Conservation (phyloP, 2,797 vertebrate genomes). For the Somateria mollissima region DNA sequence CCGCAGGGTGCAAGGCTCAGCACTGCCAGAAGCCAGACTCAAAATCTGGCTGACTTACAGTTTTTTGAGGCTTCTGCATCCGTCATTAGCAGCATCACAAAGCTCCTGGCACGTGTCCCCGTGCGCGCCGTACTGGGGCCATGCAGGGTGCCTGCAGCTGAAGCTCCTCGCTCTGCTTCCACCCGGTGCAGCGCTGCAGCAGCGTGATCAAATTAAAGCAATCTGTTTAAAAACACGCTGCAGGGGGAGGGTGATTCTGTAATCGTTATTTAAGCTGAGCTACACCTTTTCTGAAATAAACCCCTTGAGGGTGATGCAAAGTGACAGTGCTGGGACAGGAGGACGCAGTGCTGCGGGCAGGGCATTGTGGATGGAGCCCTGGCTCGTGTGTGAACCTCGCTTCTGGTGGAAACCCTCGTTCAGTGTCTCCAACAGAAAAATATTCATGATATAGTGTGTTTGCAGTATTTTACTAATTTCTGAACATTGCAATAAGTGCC, state of each 20-base stretch:
- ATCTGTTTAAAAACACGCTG: neutral
- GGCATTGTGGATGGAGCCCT: fast-evolving
- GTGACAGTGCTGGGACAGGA: neutral
- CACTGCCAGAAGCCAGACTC: neutral
- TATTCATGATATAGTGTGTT: neutral
- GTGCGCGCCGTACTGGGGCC: neutral
- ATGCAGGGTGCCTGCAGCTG: neutral
- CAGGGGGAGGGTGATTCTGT: neutral
- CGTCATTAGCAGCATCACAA: fast-evolving
- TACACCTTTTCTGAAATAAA: neutral
- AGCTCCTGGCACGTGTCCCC: neutral
- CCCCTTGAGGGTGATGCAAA: neutral
- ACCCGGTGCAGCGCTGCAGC: fast-evolving
- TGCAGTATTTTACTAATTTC: neutral
- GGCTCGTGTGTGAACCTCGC: too few relatives aligned
- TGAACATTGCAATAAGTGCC: neutral
- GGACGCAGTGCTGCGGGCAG: fast-evolving
- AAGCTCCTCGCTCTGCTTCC: neutral
- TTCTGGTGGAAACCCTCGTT: neutral
- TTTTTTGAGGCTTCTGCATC: neutral
- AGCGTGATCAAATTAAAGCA: neutral
- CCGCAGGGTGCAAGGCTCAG: neutral
- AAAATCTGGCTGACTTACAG: neutral
- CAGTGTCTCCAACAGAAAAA: neutral
- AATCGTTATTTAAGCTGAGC: neutral